Evolutionary conservation across 1,140 invertebrate species (phyloP).

Genomic region (Papilio dardanus): DNA sequence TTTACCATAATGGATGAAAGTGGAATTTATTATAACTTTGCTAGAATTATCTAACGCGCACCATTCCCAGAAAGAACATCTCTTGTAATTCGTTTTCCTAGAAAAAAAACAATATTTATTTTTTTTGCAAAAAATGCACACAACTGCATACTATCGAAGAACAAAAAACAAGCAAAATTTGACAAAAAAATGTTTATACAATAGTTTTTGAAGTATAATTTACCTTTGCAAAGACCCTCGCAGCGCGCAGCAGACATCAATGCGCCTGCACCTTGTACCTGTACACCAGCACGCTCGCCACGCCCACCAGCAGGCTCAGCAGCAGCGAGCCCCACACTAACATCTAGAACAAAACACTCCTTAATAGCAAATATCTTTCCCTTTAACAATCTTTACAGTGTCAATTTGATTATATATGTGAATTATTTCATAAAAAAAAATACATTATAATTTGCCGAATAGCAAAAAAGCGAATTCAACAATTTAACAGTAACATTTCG

Average conservation of each 20-base stretch:
- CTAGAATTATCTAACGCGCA: conserved; percentile 7
- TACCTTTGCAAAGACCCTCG: conserved; percentile 23
- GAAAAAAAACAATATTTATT: not conserved
- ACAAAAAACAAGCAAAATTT: not conserved
- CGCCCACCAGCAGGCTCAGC: conserved; percentile 83
- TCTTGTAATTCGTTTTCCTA: not conserved
- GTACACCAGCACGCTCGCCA: conserved; percentile 84
- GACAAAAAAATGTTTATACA: no score
- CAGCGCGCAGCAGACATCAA: conserved; percentile 56
- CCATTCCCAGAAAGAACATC: conserved; percentile 1
- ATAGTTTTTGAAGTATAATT: not conserved
- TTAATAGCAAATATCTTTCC: no score
- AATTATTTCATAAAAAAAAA: no score
- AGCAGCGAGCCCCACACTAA: conserved; percentile 83
- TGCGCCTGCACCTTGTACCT: conserved; percentile 82
- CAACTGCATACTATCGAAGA: no score
- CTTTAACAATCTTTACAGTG: no score
- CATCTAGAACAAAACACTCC: conserved; percentile 77
- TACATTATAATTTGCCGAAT: no score
- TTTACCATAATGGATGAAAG: not conserved
- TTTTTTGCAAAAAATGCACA: no score
- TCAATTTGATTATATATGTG: no score
- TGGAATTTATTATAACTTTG: conserved; percentile 21
- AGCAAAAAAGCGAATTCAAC: no score
- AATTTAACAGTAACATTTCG: no score